Evolutionary conservation across 1,140 invertebrate species (phyloP).

Genomic region (Lucilia cuprina): DNA sequence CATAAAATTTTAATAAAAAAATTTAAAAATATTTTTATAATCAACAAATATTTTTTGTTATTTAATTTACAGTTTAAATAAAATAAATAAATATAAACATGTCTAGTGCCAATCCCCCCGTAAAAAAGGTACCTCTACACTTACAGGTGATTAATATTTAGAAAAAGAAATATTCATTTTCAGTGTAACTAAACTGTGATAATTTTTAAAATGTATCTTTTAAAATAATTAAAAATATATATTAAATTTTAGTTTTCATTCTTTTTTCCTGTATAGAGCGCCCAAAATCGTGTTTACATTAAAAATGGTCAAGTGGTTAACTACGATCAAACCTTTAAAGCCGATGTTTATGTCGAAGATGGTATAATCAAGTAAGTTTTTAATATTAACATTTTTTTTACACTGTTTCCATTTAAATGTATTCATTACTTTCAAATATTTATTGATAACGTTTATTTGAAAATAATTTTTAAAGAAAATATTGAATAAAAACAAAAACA

Average conservation of each 20-base stretch:
- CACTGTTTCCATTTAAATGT: not conserved
- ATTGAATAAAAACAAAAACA: too few species aligned
- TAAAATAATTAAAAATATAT: too few species aligned
- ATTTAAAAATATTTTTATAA: not conserved
- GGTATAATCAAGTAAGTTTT: constrained; percentile 57
- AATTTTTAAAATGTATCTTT: too few species aligned
- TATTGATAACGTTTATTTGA: too few species aligned
- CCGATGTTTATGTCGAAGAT: constrained; percentile 71
- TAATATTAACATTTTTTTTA: too few species aligned
- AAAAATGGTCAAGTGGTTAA: constrained; percentile 96
- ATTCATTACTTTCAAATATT: not conserved
- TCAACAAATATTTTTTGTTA: not conserved
- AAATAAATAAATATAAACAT: constrained; percentile 40
- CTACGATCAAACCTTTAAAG: constrained; percentile 86
- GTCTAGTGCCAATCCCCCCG: constrained; percentile 68
- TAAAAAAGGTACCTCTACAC: constrained; percentile 94
- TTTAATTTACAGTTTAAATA: not conserved
- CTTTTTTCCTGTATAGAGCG: constrained; percentile 75
- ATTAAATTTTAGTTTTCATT: too few species aligned
- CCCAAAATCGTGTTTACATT: constrained; percentile 90
- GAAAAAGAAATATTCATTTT: not conserved
- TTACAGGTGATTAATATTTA: constrained; percentile 73
- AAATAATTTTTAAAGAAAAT: too few species aligned
- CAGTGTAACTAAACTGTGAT: too few species aligned
- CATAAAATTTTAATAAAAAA: not conserved